Conservation (phyloP, 1,140 invertebrate species). For the Brachionus paranguensis region DNA sequence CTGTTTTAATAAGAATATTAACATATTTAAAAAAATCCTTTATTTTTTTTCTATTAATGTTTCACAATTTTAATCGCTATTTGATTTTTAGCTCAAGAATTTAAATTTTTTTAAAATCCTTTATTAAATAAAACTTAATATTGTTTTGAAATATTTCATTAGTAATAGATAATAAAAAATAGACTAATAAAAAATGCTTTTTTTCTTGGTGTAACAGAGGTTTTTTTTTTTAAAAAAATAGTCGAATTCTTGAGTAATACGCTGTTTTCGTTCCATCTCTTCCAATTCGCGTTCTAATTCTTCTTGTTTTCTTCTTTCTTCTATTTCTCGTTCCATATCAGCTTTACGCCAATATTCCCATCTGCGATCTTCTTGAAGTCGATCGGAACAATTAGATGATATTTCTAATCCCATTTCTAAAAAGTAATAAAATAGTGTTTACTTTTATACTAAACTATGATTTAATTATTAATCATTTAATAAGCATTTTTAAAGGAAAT, state of each 20-base stretch:
- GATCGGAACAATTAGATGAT: not conserved
- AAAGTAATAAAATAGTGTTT: not conserved
- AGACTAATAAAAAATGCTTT: slow-evolving; percentile 8
- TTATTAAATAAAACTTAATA: not conserved
- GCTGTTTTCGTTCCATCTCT: slow-evolving; percentile 1
- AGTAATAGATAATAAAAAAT: not conserved
- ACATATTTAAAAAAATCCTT: not conserved
- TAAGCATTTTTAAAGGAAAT: not conserved
- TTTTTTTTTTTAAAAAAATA: not conserved
- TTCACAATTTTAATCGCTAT: not conserved
- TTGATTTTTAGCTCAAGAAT: not conserved
- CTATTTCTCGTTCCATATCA: not conserved
- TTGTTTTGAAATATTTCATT: not conserved
- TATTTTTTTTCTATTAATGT: not conserved
- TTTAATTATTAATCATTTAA: not conserved
- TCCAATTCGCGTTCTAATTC: not conserved
- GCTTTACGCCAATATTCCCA: slow-evolving; percentile 31
- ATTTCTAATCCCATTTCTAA: slow-evolving; percentile 23
- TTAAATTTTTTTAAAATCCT: not conserved
- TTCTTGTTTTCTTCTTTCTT: not conserved
- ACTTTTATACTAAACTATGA: not conserved
- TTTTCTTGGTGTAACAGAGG: not conserved
- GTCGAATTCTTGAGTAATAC: not conserved
- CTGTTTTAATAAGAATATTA: not conserved
- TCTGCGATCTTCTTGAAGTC: slow-evolving; percentile 12